Conservation (phyloP, 2,888 invertebrate species). For the Drosophila melanocephala region DNA sequence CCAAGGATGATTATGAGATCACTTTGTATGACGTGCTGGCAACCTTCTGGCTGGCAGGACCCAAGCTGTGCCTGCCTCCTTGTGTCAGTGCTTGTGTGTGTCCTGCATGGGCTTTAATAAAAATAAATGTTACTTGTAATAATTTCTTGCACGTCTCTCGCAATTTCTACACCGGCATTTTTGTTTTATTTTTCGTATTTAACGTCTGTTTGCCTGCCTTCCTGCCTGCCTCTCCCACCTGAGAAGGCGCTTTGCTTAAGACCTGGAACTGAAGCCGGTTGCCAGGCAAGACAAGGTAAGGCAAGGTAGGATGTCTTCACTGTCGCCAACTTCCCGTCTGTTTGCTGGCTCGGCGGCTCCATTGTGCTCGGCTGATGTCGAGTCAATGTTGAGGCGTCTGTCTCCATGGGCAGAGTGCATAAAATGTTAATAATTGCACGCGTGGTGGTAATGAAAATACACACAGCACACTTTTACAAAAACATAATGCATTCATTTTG, state of each 20-base stretch:
- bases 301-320: slow-evolving; percentile 5
- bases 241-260: background rate
- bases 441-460: slow-evolving; percentile 77
- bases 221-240: slow-evolving; percentile 2
- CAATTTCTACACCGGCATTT: slow-evolving; percentile 58
- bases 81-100: slow-evolving; percentile 21
- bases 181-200: slow-evolving; percentile 57
- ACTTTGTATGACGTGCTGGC: slow-evolving; percentile 78
- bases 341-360: slow-evolving; percentile 17
- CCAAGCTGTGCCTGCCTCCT: slow-evolving; percentile 41
- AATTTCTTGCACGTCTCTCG: slow-evolving; percentile 75
- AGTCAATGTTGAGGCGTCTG: slow-evolving; percentile 31
- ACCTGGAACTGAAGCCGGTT: slow-evolving; percentile 3
- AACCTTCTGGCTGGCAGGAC: slow-evolving; percentile 34
- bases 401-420: slow-evolving; percentile 60
- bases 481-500: slow-evolving; percentile 73
- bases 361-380: slow-evolving; percentile 53
- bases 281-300: background rate
- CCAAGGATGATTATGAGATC: slow-evolving; percentile 83
- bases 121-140: slow-evolving; percentile 79
- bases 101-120: slow-evolving; percentile 71
- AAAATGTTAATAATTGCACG: slow-evolving; percentile 80
- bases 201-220: slow-evolving; percentile 47
- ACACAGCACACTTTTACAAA: slow-evolving; percentile 25
- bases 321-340: slow-evolving; percentile 62